Evolutionary conservation across 1,140 invertebrate genomes (phyloP).

Genomic region (Drosophila sucinea): DNA sequence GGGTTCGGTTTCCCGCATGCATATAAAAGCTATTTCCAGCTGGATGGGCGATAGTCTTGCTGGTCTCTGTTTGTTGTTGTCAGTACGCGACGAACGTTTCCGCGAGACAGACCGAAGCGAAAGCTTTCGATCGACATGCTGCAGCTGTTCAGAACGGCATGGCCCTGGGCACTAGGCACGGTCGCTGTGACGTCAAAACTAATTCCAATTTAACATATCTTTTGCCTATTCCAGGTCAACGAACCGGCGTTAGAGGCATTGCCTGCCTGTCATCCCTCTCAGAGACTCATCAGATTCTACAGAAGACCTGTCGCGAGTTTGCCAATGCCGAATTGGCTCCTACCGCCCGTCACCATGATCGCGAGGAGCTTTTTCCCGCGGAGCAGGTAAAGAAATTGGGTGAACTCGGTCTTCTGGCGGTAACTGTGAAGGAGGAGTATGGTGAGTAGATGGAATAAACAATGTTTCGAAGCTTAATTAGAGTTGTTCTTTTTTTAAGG

Average conservation of each 20-base stretch:
- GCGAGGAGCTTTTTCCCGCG: conserved; percentile 91
- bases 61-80: conserved; percentile 8
- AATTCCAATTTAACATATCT: not conserved
- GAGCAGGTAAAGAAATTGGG: conserved; percentile 96
- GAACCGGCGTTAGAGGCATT: conserved; percentile 83
- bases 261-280: conserved; percentile 88
- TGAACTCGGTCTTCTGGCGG: conserved; percentile 94
- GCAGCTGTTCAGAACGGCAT: conserved; percentile 45
- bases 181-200: not conserved
- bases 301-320: conserved; percentile 96
- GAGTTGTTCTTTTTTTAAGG: conserved; percentile 36
- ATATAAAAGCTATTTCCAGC: conserved; percentile 41
- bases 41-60: not conserved
- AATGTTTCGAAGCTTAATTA: not conserved
- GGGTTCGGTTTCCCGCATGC: not conserved
- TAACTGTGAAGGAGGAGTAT: conserved; percentile 90
- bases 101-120: conserved; percentile 22
- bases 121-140: conserved; percentile 43
- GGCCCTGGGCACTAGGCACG: conserved; percentile 36
- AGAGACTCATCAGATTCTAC: conserved; percentile 96
- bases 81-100: conserved; percentile 18
- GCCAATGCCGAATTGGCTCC: conserved; percentile 95
- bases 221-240: conserved; percentile 47
- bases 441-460: conserved; percentile 83
- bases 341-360: conserved; percentile 92